Evolutionary conservation across 2,797 vertebrate species (phyloP), one percentile per base, ranked within the genome.

Genomic region (Antrozous pallidus): DNA sequence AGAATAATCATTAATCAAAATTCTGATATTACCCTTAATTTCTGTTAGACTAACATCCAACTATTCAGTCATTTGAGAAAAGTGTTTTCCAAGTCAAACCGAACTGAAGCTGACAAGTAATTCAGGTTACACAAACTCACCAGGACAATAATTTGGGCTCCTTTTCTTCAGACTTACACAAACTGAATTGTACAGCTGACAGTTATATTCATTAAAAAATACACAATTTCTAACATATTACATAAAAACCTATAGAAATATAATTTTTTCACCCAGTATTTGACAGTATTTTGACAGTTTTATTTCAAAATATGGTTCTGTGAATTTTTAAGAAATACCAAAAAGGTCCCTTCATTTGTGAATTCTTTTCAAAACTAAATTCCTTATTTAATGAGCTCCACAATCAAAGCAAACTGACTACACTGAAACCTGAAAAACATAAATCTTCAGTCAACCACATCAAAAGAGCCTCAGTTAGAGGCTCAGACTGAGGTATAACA

Each of bases 281-380:
- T 95, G 85, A 93, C 96, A 96, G 84, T 83, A 93, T 95, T 97
- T 95, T 97, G 95, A 96, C 91, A 94, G 56, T 92, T 82, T 95
- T 88, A 91, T 73, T 96, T 96, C 92, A 95, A 97, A 97, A 94
- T 88, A 93, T 3, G 93, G n/a, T 86, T 88, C 67, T 71, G 31
- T 94, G 80, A 89, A 87, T 93, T 49, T 2, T 31, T 31, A 61
- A 58, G 82, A 95, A 90, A 93, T 94, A 93, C 18, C 5, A 51
- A 88, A 38, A 74, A 77, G 94, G 61, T 73, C 65, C 61, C 77
- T 95, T 90, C 28, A 92, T 81, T 84, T 70, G 54, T 40, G 40
- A 95, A 92, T 90, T 87, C 80, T 81, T 92, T 93, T 80, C 92
- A 81, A 70, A 96, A 95, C 71, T 87, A 87, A 95, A 87, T 63